Conservation (phyloP, 2,113 vertebrate species). For the Percopsis transmontana region DNA sequence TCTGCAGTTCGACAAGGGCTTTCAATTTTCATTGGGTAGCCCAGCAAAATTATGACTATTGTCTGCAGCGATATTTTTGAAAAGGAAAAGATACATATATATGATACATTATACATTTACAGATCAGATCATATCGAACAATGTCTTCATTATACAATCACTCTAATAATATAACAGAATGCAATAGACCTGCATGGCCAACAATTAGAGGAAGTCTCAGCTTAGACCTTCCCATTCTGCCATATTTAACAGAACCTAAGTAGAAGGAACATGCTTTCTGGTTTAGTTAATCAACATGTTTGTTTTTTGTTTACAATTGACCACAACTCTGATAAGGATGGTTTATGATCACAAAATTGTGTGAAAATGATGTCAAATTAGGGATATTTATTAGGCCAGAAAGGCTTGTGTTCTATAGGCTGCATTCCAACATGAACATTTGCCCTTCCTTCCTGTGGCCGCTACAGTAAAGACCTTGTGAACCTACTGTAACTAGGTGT, state of each 20-base stretch:
- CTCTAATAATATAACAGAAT: slow-evolving; percentile 3
- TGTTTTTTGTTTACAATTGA: too few species aligned
- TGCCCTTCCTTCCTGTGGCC: slow-evolving; percentile 21
- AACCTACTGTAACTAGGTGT: slow-evolving; percentile 15
- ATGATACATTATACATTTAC: too few species aligned
- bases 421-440: slow-evolving; percentile 36
- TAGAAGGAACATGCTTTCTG: not conserved
- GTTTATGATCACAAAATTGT: not conserved
- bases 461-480: slow-evolving; percentile 38
- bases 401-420: slow-evolving; percentile 7
- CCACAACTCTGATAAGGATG: not conserved
- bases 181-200: slow-evolving; percentile 46
- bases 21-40: too few species aligned
- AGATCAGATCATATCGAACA: not conserved
- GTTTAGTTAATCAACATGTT: too few species aligned
- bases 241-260: too few species aligned
- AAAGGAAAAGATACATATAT: too few species aligned
- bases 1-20: too few species aligned
- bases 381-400: not conserved
- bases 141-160: slow-evolving; percentile 20
- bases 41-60: too few species aligned
- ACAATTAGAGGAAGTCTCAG: slow-evolving; percentile 89
- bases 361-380: not conserved
- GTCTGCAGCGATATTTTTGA: too few species aligned
- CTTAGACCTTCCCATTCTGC: slow-evolving; percentile 34